Evolutionary conservation across 2,113 vertebrate species (phyloP), one percentile per base, ranked within the genome.

Genomic region (Morphnarchus princeps): DNA sequence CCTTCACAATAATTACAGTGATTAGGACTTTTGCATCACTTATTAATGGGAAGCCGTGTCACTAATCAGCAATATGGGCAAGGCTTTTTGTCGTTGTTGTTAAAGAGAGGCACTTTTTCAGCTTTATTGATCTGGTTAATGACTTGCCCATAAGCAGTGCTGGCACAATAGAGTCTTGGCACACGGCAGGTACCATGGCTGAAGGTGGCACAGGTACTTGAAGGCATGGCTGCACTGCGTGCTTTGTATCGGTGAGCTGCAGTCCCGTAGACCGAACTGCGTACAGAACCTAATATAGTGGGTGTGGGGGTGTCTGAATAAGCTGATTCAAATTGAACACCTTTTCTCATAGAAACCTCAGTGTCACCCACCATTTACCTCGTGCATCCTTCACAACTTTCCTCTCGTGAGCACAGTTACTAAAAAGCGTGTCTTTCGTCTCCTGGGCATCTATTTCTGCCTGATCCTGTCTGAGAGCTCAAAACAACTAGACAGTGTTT

Each of bases 261-360:
- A 10, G 6, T 8, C 55, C 49, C 8, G 0, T 3, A 42, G 47
- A 40, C 40, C 49, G 31, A 13, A 7, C 16, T 28, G 47, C 29
- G 0, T 45, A 21, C 20, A 55, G 43, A 59, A 7, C 25, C n/a
- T 31, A 3, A 7, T 6, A 1, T 2, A 32, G 43, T 32, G 32
- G 32, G 6, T 11, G 28, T 45, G 54, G 7, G 6, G 45, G 9
- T 7, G 22, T 36, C 59, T 19, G 43, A 38, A 22, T 5, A 22
- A 31, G 16, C 20, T 11, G 42, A 11, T 36, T 42, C 13, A 12
- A 10, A 25, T 1, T 2, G 16, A 72, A 17, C 15, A 2, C 31
- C 11, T 71, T 20, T 57, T 34, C 20, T 29, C 25, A 5, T 10
- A 14, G 42, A n/a, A 47, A 4, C 7, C 34, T 34, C 36, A 1